Conservation (phyloP, 2,113 vertebrate species). For the Bubo blakistoni region DNA sequence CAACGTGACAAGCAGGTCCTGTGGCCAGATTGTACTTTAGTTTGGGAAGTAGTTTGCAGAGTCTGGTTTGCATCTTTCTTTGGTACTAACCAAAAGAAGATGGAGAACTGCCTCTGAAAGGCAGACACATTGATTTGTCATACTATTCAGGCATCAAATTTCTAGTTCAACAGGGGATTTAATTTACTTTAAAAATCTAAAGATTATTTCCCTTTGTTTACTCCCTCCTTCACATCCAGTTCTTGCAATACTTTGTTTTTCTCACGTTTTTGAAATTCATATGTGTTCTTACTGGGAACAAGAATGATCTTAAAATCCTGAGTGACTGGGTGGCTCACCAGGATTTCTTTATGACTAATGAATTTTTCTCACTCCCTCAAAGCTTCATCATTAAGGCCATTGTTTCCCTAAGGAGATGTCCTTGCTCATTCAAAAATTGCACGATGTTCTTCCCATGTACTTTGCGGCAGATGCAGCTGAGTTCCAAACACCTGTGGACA, state of each 20-base stretch:
- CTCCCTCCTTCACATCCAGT: neutral
- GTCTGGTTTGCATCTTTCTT: neutral
- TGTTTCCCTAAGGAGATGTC: neutral
- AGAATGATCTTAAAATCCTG: constrained; percentile 6
- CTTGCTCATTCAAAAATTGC: neutral
- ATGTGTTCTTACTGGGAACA: neutral
- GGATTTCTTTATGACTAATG: constrained; percentile 32
- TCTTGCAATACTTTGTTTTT: neutral
- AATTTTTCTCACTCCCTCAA: neutral
- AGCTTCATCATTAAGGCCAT: neutral
- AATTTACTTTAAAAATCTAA: neutral
- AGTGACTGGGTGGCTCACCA: constrained; percentile 8
- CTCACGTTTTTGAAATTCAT: neutral
- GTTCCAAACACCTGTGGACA: neutral
- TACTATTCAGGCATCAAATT: neutral
- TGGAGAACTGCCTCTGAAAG: neutral
- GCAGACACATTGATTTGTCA: neutral
- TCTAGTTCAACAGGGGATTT: neutral
- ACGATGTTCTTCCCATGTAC: neutral
- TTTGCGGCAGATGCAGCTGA: neutral
- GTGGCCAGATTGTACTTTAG: neutral
- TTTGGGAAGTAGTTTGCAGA: neutral
- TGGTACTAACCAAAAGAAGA: neutral
- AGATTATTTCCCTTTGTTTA: neutral
- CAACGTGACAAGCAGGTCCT: neutral